Evolutionary conservation across 2,797 vertebrate species (phyloP).

Genomic region (Molossus alvarezi): DNA sequence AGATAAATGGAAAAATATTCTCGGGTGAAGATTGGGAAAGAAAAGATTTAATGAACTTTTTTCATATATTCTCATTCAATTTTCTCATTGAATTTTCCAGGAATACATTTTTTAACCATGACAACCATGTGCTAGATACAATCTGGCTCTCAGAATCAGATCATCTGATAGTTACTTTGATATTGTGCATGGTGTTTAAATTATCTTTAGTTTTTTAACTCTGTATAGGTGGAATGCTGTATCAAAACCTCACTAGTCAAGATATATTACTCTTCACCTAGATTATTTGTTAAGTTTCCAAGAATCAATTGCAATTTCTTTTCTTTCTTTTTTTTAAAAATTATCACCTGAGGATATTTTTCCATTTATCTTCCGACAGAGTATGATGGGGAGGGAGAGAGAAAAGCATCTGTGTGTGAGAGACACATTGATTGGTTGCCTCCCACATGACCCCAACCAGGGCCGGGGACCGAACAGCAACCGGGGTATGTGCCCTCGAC

Average conservation of each 20-base stretch:
- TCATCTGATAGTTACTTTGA: constrained; percentile 24
- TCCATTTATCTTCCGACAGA: no score
- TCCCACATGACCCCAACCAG: no score
- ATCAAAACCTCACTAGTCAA: constrained; percentile 25
- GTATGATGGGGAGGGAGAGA: no score
- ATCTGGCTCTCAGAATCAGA: constrained; percentile 67
- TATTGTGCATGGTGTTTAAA: constrained; percentile 38
- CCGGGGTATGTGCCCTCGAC: no score
- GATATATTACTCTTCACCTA: background rate
- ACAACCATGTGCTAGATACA: constrained; percentile 29
- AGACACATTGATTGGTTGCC: no score
- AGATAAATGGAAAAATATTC: no score
- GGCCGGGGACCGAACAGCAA: no score
- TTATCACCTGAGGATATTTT: no score
- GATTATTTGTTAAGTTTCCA: constrained; percentile 39
- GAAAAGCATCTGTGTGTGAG: no score
- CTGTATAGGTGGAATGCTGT: constrained; percentile 63
- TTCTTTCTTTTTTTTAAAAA: no score
- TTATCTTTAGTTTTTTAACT: constrained; percentile 56
- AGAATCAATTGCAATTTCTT: background rate
- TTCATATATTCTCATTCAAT: constrained; percentile 73
- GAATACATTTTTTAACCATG: constrained; percentile 37
- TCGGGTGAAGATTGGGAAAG: no score
- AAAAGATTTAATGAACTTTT: constrained; percentile 35
- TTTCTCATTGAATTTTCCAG: constrained; percentile 83